Conservation (phyloP, 2,797 vertebrate genomes). For the Sternotherus odoratus region DNA sequence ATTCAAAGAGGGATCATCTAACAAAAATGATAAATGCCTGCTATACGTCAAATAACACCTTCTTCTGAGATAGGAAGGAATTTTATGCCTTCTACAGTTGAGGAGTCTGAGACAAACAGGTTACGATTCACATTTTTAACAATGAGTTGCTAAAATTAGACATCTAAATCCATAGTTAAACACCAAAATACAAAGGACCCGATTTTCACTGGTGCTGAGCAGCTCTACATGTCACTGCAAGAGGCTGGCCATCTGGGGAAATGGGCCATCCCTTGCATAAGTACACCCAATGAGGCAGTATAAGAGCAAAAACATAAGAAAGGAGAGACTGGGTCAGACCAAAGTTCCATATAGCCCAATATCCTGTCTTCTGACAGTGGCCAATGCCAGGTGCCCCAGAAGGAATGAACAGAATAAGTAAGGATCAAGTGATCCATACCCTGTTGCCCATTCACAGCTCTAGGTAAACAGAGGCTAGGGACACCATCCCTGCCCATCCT, state of each 20-base stretch:
- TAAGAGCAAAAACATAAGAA: neutral
- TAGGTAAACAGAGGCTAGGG: too few species aligned
- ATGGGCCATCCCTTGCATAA: neutral
- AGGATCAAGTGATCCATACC: too few species aligned
- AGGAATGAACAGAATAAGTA: too few species aligned
- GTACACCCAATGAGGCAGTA: neutral
- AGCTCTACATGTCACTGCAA: neutral
- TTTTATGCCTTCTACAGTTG: neutral
- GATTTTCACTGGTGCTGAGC: neutral
- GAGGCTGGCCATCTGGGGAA: accelerated
- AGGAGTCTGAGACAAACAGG: neutral
- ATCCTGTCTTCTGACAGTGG: too few species aligned
- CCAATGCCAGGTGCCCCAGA: too few species aligned
- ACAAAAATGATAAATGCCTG: neutral
- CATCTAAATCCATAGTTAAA: neutral
- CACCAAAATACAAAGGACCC: neutral
- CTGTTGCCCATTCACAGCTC: too few species aligned
- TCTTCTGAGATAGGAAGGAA: neutral
- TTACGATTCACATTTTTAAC: neutral
- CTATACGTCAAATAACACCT: neutral
- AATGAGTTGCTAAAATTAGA: neutral
- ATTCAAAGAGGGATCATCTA: neutral
- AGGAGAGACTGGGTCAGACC: too few species aligned
- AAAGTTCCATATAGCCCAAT: too few species aligned
- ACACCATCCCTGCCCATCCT: too few species aligned